Base-by-base conservation (phyloP, 2,113 vertebrate genomes). In the Cheirogaleus medius region DNA sequence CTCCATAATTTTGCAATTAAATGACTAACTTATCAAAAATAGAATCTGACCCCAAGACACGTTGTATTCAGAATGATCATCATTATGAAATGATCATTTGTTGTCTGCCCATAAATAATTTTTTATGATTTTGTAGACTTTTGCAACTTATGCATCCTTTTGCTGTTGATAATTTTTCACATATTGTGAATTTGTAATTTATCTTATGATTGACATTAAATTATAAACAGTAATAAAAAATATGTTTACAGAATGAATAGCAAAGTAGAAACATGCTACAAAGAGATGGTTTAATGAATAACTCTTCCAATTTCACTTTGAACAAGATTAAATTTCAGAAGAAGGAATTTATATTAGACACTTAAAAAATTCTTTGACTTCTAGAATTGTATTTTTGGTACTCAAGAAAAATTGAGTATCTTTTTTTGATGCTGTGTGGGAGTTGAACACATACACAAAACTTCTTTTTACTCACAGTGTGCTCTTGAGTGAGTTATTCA, bases 141-240 rank as follows among this genome's bases (percentile, higher is more conserved):
- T 86, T 93, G 87, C 2, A 95, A 52, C 47, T 84, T 39, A 58
- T 87, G 37, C 66, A 83, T 87, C 27, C 54, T 54, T 90, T 80
- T 94, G 44, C 32, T 90, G 49, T 9, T 87, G 52, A n/a, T 93
- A 91, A 87, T 29, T 96, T 96, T 96, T 90, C 81, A 93, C 34
- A 42, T 81, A 74, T 66, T 90, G 90, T 83, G 76, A 87, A 93
- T 96, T 82, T 87, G 42, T 92, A 49, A 74, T 82, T 58, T n/a
- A 92, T 69, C 81, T 89, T 82, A 83, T 49, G 64, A 82, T 56
- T 77, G 66, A 63, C 14, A 42, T 58, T 92, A 73, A 95, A 77
- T 93, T 87, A 87, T 68, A 64, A 78, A 71, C 4, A 95, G 27
- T 71, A 87, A 74, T 74, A 88, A 94, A 85, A 92, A 94, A 73